Conservation (phyloP, 2,888 invertebrate genomes). For the Punctoribates punctum region DNA sequence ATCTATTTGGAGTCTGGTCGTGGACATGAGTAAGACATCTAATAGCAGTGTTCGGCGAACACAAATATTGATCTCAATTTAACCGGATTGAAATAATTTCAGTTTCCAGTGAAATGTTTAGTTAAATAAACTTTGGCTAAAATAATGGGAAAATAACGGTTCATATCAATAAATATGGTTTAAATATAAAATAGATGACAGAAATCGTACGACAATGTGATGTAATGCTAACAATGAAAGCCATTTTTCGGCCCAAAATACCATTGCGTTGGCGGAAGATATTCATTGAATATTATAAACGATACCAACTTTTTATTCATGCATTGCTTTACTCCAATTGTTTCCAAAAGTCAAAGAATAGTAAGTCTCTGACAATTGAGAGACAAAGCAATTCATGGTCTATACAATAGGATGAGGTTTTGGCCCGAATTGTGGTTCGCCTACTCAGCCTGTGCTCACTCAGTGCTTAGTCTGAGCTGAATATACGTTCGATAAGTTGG, state of each 20-base stretch:
- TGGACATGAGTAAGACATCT: no score
- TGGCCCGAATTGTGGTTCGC: slow-evolving; percentile 26
- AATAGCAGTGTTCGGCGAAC: no score
- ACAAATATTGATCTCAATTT: no score
- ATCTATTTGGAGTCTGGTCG: no score
- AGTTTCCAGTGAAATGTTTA: no score
- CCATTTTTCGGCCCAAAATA: slow-evolving; percentile 23
- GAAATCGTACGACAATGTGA: background rate
- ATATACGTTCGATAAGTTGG: background rate
- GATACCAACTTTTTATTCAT: slow-evolving; percentile 3
- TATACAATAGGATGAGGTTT: slow-evolving; percentile 22
- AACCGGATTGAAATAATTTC: no score
- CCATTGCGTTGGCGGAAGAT: slow-evolving; percentile 23
- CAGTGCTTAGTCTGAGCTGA: background rate
- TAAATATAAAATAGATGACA: background rate
- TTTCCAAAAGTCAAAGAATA: slow-evolving; percentile 11
- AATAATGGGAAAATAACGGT: no score
- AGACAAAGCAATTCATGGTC: slow-evolving; percentile 20
- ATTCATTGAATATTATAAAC: slow-evolving; percentile 21
- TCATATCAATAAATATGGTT: no score
- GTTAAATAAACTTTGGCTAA: no score
- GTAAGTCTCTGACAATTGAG: slow-evolving; percentile 19
- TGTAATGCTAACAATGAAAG: slow-evolving; percentile 28
- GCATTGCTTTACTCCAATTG: slow-evolving; percentile 13
- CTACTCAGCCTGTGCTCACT: slow-evolving; percentile 12